Evolutionary conservation across 1,140 invertebrate genomes (phyloP).

Genomic region (Aphelinus certus): DNA sequence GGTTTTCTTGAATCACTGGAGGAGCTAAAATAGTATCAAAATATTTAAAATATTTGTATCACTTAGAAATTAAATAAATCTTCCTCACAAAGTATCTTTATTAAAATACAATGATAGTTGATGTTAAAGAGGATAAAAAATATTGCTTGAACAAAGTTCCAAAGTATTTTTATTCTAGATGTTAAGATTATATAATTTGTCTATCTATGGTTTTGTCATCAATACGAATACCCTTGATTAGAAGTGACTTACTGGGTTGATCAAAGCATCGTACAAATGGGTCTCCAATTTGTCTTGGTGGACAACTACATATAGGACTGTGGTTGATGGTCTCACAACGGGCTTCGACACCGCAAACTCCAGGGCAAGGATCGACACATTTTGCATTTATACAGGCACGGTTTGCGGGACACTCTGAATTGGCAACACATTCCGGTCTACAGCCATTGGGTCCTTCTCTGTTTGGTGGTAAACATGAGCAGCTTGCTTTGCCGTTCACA

Average conservation of each 20-base stretch:
- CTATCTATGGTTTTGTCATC: no score
- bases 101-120: no score
- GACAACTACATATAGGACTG: slow-evolving; percentile 72
- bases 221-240: no score
- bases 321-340: slow-evolving; percentile 74
- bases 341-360: slow-evolving; percentile 78
- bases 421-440: slow-evolving; percentile 79
- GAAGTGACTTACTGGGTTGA: slow-evolving; percentile 18
- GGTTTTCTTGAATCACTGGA: slow-evolving; percentile 45
- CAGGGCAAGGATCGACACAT: slow-evolving; percentile 82
- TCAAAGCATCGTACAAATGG: slow-evolving; percentile 73
- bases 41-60: background rate
- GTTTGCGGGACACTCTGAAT: slow-evolving; percentile 76
- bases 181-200: no score
- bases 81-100: no score
- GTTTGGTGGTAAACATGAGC: slow-evolving; percentile 77
- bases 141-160: no score
- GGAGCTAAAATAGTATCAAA: slow-evolving; percentile 23
- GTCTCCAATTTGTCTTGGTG: slow-evolving; percentile 71
- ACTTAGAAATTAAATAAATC: background rate
- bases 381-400: slow-evolving; percentile 81
- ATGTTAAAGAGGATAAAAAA: no score
- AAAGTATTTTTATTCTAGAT: no score
- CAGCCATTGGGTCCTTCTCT: slow-evolving; percentile 79
- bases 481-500: slow-evolving; percentile 72